Conservation (phyloP, 1,140 invertebrate genomes). For the Tribolium madens region DNA sequence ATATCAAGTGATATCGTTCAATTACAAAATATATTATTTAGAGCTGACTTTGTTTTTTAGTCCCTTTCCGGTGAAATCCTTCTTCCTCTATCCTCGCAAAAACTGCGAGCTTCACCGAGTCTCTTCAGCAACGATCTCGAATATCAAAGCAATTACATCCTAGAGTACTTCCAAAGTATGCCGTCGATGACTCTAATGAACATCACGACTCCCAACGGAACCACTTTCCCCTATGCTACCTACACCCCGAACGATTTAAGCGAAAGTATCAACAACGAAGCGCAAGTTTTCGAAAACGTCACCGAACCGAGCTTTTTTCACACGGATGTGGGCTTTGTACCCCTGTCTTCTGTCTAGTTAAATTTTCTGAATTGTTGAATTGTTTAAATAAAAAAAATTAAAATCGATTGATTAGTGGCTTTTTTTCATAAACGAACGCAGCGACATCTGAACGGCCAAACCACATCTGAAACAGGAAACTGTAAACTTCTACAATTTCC, state of each 20-base stretch:
- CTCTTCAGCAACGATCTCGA: slow-evolving; percentile 13
- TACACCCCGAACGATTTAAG: neutral
- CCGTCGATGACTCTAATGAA: slow-evolving; percentile 33
- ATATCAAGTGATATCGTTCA: slow-evolving; percentile 57
- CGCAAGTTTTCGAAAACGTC: slow-evolving; percentile 25
- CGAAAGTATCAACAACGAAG: slow-evolving; percentile 11
- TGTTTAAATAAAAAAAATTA: too few relatives aligned
- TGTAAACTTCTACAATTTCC: too few relatives aligned
- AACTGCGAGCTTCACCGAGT: neutral
- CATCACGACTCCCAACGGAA: slow-evolving; percentile 4
- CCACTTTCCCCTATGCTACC: slow-evolving; percentile 20
- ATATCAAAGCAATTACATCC: slow-evolving; percentile 37
- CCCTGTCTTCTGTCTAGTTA: slow-evolving; percentile 9
- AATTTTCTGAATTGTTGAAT: too few relatives aligned
- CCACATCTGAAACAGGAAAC: too few relatives aligned
- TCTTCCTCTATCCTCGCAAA: slow-evolving; percentile 13
- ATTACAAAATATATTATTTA: slow-evolving; percentile 56
- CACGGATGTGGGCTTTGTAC: slow-evolving; percentile 32
- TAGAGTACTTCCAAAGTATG: slow-evolving; percentile 25
- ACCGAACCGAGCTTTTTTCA: slow-evolving; percentile 19
- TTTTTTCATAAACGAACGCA: too few relatives aligned
- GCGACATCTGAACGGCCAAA: too few relatives aligned
- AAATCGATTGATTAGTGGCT: too few relatives aligned
- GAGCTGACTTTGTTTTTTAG: slow-evolving; percentile 41
- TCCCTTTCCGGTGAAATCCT: neutral